Evolutionary conservation across 2,888 invertebrate genomes (phyloP).

Genomic region (Drosophila histrio): DNA sequence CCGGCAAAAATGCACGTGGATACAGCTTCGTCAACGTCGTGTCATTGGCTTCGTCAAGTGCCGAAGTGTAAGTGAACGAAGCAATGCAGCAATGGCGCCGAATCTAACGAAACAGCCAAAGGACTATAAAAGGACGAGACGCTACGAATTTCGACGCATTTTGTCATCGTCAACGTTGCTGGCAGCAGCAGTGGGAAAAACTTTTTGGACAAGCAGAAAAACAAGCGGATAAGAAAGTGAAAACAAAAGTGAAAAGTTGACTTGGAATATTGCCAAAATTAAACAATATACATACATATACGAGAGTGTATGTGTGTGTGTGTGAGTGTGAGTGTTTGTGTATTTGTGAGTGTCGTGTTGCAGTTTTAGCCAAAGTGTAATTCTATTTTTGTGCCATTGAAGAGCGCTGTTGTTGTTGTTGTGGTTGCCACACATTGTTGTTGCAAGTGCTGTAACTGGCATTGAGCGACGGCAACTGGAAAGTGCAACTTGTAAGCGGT

Average conservation of each 20-base stretch:
- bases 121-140: conserved; percentile 58
- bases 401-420: conserved; percentile 34
- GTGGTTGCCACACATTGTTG: conserved; percentile 19
- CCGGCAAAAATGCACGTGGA: conserved; percentile 77
- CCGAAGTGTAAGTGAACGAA: conserved; percentile 52
- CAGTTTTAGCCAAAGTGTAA: conserved; percentile 47
- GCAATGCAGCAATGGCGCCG: conserved; percentile 48
- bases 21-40: conserved; percentile 6
- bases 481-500: conserved; percentile 40
- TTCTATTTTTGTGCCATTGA: conserved; percentile 63
- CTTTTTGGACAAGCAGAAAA: conserved; percentile 1
- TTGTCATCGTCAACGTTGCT: conserved; percentile 54
- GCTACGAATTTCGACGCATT: conserved; percentile 49
- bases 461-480: conserved; percentile 60
- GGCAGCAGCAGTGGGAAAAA: conserved; percentile 28
- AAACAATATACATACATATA: conserved; percentile 15
- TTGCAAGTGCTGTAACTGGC: conserved; percentile 35
- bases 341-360: conserved; percentile 37
- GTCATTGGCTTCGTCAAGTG: conserved; percentile 50
- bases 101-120: conserved; percentile 55
- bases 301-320: background rate
- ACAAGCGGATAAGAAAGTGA: conserved; percentile 42
- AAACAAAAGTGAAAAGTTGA: conserved; percentile 67
- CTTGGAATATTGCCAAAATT: conserved; percentile 50
- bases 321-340: conserved; percentile 8